Percentiles rank a stretch among this genome's conserved stretches.
Evolutionary conservation across 2,888 invertebrate species (phyloP).

Genomic region (Heliconius ethilla): DNA sequence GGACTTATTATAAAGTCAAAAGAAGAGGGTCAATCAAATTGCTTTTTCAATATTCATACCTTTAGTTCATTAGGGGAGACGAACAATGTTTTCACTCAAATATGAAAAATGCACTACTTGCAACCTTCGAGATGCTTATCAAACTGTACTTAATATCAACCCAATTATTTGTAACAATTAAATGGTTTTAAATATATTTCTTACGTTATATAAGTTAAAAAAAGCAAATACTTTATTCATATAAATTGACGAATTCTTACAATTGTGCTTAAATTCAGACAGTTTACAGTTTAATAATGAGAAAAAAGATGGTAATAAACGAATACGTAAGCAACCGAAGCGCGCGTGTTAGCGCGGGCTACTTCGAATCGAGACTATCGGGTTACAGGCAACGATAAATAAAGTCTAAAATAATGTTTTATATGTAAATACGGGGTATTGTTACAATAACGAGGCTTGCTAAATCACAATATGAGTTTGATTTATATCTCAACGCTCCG

Average conservation of each 20-base stretch:
- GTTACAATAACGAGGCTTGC: conserved; percentile 85
- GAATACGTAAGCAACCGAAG: conserved; percentile 64
- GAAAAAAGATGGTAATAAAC: conserved; percentile 57
- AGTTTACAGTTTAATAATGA: conserved; percentile 44
- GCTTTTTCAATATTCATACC: conserved; percentile 30
- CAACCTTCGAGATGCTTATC: neutral
- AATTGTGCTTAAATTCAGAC: conserved; percentile 26
- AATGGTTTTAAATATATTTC: neutral
- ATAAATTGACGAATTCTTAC: neutral
- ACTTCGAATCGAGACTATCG: conserved; percentile 60
- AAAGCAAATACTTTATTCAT: neutral
- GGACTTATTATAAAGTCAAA: conserved; percentile 29
- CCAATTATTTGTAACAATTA: neutral
- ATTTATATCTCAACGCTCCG: conserved; percentile 81
- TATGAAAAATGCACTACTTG: conserved; percentile 10
- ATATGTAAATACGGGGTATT: conserved; percentile 83
- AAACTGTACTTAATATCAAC: neutral
- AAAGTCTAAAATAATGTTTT: conserved; percentile 76
- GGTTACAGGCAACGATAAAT: conserved; percentile 68
- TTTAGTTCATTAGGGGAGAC: conserved; percentile 22
- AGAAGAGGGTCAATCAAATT: conserved; percentile 30
- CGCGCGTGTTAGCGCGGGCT: conserved; percentile 54
- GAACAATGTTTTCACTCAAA: conserved; percentile 17
- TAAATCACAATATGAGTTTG: conserved; percentile 82
- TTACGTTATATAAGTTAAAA: neutral